These are phyloP conservation scores for Rotaria magnacalcarata DNA, from an alignment of 2,888 invertebrate genomes.

Conservation along the genomic window DNA sequence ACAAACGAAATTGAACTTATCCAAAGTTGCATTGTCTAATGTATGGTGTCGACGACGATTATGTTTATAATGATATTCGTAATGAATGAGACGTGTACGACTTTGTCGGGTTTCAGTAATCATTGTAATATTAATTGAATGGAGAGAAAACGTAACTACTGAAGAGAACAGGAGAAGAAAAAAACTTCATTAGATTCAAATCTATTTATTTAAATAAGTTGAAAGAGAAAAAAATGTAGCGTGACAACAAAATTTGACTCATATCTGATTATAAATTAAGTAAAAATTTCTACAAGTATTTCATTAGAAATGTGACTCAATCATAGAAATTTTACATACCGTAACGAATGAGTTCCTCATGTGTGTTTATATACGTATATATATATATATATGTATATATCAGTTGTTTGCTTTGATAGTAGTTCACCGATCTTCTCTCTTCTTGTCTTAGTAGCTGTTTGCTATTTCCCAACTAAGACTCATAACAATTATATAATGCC, in stretches of 20 bases:
- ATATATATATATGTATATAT: neutral
- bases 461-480: neutral
- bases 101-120: neutral
- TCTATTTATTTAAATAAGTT: too few species aligned
- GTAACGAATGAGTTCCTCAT: conserved; percentile 17
- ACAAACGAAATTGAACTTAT: conserved; percentile 11
- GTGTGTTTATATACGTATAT: neutral
- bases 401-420: neutral
- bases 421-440: conserved; percentile 22
- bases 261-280: neutral
- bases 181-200: too few species aligned
- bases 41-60: neutral
- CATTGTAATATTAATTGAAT: neutral
- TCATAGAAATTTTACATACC: neutral
- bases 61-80: neutral
- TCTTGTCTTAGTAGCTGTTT: neutral
- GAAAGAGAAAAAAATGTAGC: neutral
- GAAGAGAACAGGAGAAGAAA: too few species aligned
- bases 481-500: conserved; percentile 17
- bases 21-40: neutral
- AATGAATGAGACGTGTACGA: neutral
- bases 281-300: neutral
- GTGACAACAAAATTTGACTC: neutral
- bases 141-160: neutral
- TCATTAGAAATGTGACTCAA: neutral